phyloP scores from a whole-genome alignment of 2,888 invertebrate species.

The Sphinx pinastri region DNA sequence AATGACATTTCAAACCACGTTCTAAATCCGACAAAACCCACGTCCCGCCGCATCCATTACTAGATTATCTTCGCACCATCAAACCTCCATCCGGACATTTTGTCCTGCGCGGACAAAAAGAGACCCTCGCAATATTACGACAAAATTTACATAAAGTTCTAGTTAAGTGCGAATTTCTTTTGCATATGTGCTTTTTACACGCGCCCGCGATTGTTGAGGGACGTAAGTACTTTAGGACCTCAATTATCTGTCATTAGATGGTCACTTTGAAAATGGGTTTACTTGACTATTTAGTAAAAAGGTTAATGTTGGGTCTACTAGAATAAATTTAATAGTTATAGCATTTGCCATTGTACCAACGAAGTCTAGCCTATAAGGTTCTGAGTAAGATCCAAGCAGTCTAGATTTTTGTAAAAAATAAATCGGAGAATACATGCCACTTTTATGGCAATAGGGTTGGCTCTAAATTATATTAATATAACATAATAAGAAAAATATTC shows the following conservation, averaged over 20 bases:
- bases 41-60: not conserved
- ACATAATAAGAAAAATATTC: no score
- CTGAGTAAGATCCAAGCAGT: no score
- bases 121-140: conserved; percentile 49
- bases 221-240: conserved; percentile 3
- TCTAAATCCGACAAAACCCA: not conserved
- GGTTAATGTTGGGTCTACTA: not conserved
- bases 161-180: conserved; percentile 56
- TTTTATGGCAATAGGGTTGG: no score
- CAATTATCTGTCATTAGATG: conserved; percentile 22
- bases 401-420: no score
- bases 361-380: no score
- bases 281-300: conserved; percentile 11
- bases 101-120: conserved; percentile 46
- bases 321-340: not conserved
- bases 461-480: no score
- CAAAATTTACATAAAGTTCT: conserved; percentile 61
- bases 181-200: conserved; percentile 53
- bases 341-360: no score
- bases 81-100: conserved; percentile 19
- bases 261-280: conserved; percentile 7
- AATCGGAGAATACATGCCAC: no score
- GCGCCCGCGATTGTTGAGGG: conserved; percentile 48
- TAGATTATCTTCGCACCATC: not conserved
- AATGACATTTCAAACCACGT: not conserved